Evolutionary conservation across 1,140 invertebrate genomes (phyloP).

Genomic region (Bombus sibiricus): DNA sequence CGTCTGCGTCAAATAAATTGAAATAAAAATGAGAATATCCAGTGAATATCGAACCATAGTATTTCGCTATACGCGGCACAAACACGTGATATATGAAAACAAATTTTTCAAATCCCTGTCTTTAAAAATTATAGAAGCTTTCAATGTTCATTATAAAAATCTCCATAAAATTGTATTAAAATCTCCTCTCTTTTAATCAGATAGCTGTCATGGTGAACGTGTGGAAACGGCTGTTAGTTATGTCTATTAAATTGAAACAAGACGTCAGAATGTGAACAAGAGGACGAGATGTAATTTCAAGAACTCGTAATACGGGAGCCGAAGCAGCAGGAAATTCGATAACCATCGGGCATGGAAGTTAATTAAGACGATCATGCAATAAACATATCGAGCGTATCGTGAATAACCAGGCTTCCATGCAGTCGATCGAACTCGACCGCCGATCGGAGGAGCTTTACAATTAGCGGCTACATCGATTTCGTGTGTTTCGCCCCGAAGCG

Average conservation of each 20-base stretch:
- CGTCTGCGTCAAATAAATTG: no score
- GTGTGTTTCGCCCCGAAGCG: conserved; percentile 10
- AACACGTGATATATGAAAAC: no score
- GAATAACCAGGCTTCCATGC: neutral
- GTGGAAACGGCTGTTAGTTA: neutral
- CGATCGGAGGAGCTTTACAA: conserved; percentile 18
- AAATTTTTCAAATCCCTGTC: no score
- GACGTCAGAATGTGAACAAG: neutral
- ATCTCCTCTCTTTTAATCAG: neutral
- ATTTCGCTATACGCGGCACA: no score
- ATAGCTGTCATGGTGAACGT: neutral
- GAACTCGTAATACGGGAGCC: neutral
- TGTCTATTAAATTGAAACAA: neutral
- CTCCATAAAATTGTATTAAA: no score
- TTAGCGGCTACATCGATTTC: conserved; percentile 25
- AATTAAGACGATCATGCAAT: conserved; percentile 42
- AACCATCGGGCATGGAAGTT: conserved; percentile 20
- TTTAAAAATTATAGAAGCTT: no score
- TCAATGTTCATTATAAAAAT: no score
- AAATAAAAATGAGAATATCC: no score
- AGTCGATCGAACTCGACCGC: conserved; percentile 3
- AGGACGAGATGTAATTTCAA: conserved; percentile 16
- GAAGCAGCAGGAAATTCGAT: neutral
- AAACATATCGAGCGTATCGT: conserved; percentile 40
- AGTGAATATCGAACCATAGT: no score